A percentile compares a stretch with the other conserved stretches of the same genome.
Evolutionary conservation across 2,888 invertebrate genomes (phyloP).

Genomic region (Drosophila melanosoma): DNA sequence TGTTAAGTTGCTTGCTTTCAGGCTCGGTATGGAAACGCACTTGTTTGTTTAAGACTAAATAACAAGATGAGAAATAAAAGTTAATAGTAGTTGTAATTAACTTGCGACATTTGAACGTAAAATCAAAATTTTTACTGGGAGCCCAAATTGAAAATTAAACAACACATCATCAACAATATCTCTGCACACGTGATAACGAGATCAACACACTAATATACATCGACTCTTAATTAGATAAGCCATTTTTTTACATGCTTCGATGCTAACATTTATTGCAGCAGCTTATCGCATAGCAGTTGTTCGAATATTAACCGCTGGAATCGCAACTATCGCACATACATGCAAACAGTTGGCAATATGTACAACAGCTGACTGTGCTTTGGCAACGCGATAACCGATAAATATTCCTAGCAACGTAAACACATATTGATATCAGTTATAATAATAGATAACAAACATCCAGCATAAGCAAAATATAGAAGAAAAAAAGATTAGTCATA

Average conservation of each 20-base stretch:
- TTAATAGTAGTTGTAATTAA: neutral
- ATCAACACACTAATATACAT: neutral
- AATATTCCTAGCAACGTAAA: conserved; percentile 68
- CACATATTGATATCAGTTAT: conserved; percentile 54
- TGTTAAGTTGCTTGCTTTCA: too few relatives aligned
- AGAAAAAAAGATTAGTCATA: conserved; percentile 45
- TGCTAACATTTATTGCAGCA: neutral
- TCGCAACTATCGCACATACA: conserved; percentile 32
- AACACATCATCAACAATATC: neutral
- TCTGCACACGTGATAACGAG: neutral
- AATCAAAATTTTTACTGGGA: too few relatives aligned
- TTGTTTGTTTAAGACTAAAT: too few relatives aligned
- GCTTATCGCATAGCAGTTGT: neutral
- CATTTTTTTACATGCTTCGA: neutral
- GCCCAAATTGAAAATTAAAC: too few relatives aligned
- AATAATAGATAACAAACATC: conserved; percentile 46
- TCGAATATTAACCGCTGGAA: conserved; percentile 15
- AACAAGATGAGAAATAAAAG: too few relatives aligned
- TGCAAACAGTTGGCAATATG: conserved; percentile 22
- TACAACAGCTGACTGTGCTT: conserved; percentile 36
- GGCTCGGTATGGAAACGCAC: too few relatives aligned
- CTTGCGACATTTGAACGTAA: neutral
- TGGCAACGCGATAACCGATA: conserved; percentile 47
- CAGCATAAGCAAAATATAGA: conserved; percentile 7
- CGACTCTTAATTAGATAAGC: neutral